These are phyloP conservation scores for Pagetopsis macropterus DNA, from an alignment of 2,797 vertebrate genomes.

Conservation along the genomic window DNA sequence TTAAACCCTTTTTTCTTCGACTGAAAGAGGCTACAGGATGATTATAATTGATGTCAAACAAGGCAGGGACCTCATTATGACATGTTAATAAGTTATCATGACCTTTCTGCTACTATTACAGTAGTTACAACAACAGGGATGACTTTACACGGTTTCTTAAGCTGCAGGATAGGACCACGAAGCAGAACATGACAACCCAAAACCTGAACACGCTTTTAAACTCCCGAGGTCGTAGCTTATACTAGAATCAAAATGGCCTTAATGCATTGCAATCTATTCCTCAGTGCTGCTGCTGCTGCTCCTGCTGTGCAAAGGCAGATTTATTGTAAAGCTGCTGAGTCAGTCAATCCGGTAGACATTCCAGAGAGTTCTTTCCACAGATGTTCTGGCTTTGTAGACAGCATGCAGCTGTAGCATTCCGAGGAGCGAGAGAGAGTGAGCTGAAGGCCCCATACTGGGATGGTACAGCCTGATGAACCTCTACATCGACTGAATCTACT, in stretches of 20 bases:
- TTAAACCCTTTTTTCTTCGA: conserved; percentile 30
- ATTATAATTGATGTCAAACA: conserved; percentile 74
- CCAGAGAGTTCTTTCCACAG: conserved; percentile 65
- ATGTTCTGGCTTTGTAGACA: conserved; percentile 70
- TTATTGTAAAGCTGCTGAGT: conserved; percentile 62
- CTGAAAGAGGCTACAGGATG: conserved; percentile 43
- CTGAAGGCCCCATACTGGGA: conserved; percentile 47
- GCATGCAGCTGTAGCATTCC: conserved; percentile 53
- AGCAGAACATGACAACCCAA: conserved; percentile 61
- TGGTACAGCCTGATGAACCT: conserved; percentile 45
- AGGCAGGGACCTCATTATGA: conserved; percentile 71
- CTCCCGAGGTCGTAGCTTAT: conserved; percentile 43
- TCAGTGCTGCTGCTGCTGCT: conserved; percentile 11
- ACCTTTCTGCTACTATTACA: conserved; percentile 66
- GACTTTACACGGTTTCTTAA: conserved; percentile 67
- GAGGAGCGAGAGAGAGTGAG: conserved; percentile 17
- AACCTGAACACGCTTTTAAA: conserved; percentile 58
- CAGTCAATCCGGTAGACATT: conserved; percentile 57
- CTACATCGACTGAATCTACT: conserved; percentile 52
- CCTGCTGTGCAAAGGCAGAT: conserved; percentile 33
- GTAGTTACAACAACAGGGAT: conserved; percentile 73
- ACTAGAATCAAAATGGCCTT: conserved; percentile 31
- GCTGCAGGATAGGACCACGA: conserved; percentile 26
- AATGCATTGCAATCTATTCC: conserved; percentile 15
- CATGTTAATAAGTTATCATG: conserved; percentile 74